A percentile compares a stretch with the other conserved stretches of the same genome.
Conservation (phyloP, 2,797 vertebrate species). For the Gymnothorax javanicus region DNA sequence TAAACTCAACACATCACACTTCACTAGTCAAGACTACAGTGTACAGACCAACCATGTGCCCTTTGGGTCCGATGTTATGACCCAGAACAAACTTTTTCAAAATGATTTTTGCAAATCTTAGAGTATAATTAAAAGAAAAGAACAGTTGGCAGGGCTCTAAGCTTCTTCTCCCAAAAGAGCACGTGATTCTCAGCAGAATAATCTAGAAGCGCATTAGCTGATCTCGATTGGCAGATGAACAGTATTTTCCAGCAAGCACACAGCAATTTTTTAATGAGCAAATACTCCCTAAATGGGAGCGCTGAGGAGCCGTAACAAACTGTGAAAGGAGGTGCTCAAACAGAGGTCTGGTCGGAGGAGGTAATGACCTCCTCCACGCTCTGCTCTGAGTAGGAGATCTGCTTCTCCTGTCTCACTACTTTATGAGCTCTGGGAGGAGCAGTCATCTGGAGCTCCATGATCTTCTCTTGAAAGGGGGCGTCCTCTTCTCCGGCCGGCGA, state of each 20-base stretch:
- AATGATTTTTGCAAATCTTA: neutral
- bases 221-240: too few relatives aligned
- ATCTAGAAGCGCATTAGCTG: too few relatives aligned
- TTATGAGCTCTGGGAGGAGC: constrained; percentile 52
- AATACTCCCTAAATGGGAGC: too few relatives aligned
- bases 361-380: constrained; percentile 54
- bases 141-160: neutral
- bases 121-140: neutral
- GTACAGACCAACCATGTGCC: neutral
- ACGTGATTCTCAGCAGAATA: too few relatives aligned
- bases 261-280: too few relatives aligned
- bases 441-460: constrained; percentile 46
- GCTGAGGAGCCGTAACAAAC: neutral
- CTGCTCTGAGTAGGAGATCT: constrained; percentile 63
- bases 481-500: constrained; percentile 42
- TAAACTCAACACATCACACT: neutral
- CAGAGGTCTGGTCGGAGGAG: neutral
- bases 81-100: neutral
- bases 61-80: neutral
- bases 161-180: too few relatives aligned
- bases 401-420: constrained; percentile 64
- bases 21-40: neutral
- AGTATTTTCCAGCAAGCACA: too few relatives aligned
- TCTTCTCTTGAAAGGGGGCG: constrained; percentile 39
- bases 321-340: neutral